These are phyloP conservation scores for Idris sp. DNA, from an alignment of 1,140 invertebrate species.

Conservation along the genomic window DNA sequence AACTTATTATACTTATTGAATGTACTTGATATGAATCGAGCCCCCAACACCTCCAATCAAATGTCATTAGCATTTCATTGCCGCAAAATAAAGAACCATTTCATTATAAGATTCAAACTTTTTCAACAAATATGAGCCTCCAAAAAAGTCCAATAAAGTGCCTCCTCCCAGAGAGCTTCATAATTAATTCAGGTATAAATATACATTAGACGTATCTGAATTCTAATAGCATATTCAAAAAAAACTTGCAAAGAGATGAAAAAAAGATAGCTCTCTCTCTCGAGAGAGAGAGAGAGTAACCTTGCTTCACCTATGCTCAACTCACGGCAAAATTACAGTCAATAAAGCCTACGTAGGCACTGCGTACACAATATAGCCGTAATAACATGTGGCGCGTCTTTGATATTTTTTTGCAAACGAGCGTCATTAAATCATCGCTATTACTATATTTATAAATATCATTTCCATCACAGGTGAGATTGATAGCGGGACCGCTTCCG, in stretches of 20 bases:
- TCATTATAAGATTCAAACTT: too few relatives aligned
- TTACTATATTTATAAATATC: constrained; percentile 63
- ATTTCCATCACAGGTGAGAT: constrained; percentile 70
- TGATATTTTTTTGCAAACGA: constrained; percentile 57
- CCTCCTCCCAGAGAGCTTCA: too few relatives aligned
- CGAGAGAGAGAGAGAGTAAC: constrained; percentile 33
- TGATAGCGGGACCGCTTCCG: constrained; percentile 76
- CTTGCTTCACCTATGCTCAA: constrained; percentile 52
- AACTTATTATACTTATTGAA: too few relatives aligned
- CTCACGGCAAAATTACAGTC: constrained; percentile 58
- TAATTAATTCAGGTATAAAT: constrained; percentile 55
- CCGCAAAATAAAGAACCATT: too few relatives aligned
- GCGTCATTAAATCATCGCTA: constrained; percentile 60
- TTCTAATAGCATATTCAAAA: constrained; percentile 59
- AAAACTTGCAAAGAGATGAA: constrained; percentile 40
- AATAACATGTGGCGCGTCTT: constrained; percentile 56
- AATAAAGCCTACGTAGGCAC: constrained; percentile 58
- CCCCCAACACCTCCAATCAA: too few relatives aligned
- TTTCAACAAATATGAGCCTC: too few relatives aligned
- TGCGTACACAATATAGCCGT: constrained; percentile 57
- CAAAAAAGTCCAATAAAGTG: too few relatives aligned
- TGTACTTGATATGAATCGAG: too few relatives aligned
- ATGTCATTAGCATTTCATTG: too few relatives aligned
- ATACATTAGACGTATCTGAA: constrained; percentile 55
- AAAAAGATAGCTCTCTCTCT: neutral